Evolutionary conservation across 2,888 invertebrate genomes (phyloP).

Genomic region (Ichneumon xanthorius): DNA sequence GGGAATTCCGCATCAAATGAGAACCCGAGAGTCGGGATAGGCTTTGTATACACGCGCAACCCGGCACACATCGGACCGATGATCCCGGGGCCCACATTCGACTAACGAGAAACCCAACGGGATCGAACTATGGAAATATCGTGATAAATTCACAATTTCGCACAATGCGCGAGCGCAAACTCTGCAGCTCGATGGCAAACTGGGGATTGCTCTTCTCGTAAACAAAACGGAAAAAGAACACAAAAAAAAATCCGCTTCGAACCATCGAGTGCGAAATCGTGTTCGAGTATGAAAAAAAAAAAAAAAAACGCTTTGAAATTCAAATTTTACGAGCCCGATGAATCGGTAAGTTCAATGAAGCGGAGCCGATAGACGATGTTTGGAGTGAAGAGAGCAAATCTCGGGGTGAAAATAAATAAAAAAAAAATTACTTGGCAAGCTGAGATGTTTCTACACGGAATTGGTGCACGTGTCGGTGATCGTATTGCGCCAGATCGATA

Average conservation of each 20-base stretch:
- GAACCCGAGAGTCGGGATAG: not conserved
- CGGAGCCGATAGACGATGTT: not conserved
- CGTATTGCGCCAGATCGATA: constrained; percentile 44
- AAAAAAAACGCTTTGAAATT: not conserved
- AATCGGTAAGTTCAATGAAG: not conserved
- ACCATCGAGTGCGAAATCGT: not conserved
- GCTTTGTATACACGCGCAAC: not conserved
- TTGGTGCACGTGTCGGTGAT: constrained; percentile 33
- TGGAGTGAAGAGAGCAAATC: not conserved
- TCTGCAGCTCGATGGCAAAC: not conserved
- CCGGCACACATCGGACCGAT: constrained; percentile 23
- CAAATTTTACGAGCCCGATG: not conserved
- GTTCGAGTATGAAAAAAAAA: not conserved
- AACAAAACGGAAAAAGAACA: not conserved
- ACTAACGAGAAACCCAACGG: constrained; percentile 37
- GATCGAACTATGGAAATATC: constrained; percentile 36
- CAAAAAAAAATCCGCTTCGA: not conserved
- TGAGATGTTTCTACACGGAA: constrained; percentile 15
- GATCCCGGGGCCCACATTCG: constrained; percentile 20
- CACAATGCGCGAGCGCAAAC: constrained; percentile 2
- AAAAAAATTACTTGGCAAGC: constrained; percentile 1
- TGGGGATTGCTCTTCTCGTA: not conserved
- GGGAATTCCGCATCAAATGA: constrained; percentile 48
- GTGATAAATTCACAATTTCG: constrained; percentile 44
- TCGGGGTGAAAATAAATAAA: not conserved